Evolutionary conservation across 2,888 invertebrate genomes (phyloP).

Genomic region (Dynastes grantii): DNA sequence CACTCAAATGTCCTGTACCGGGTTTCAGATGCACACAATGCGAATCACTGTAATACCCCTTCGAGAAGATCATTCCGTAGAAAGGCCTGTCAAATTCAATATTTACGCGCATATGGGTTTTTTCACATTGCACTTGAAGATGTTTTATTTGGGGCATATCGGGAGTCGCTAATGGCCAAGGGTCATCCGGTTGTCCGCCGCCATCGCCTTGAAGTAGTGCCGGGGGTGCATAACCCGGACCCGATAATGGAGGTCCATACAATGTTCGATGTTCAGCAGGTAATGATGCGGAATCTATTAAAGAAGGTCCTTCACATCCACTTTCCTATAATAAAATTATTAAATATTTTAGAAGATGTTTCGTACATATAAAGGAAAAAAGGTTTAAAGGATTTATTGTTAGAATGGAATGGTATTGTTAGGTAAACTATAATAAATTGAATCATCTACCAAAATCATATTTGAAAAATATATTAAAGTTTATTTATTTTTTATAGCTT

Average conservation of each 20-base stretch:
- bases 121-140: constrained; percentile 95
- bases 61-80: constrained; percentile 97
- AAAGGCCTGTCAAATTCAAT: constrained; percentile 96
- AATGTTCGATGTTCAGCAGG: constrained; percentile 87
- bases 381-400: neutral
- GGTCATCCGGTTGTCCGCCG: constrained; percentile 78
- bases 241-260: constrained; percentile 78
- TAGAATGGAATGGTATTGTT: too few species aligned
- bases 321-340: constrained; percentile 76
- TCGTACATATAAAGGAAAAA: constrained; percentile 52
- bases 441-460: too few species aligned
- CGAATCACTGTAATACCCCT: constrained; percentile 92
- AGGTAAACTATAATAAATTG: too few species aligned
- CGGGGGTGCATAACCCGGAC: constrained; percentile 70
- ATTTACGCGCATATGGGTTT: constrained; percentile 95
- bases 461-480: too few species aligned
- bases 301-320: constrained; percentile 81
- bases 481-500: too few species aligned
- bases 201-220: constrained; percentile 67
- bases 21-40: constrained; percentile 94
- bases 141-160: constrained; percentile 96
- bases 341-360: constrained; percentile 10
- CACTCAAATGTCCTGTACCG: constrained; percentile 91
- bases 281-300: constrained; percentile 85
- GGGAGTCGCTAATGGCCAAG: constrained; percentile 90